Conservation (phyloP, 2,888 invertebrate genomes). For the Pharmacophagus antenor region DNA sequence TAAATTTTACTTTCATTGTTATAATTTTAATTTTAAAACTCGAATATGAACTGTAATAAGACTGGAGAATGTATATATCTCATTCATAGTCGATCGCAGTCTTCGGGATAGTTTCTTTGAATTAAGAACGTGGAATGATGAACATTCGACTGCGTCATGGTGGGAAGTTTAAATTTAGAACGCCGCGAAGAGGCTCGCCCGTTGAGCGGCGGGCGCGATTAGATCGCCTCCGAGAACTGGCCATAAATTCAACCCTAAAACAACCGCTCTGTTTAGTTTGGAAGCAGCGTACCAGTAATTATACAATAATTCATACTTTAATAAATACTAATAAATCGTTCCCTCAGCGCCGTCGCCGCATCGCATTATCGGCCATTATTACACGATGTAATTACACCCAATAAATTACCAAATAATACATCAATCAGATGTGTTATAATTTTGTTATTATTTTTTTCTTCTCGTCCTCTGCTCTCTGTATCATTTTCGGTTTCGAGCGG, state of each 20-base stretch:
- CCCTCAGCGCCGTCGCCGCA: conserved; percentile 57
- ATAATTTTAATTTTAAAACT: no score
- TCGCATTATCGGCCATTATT: conserved; percentile 76
- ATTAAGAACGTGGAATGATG: neutral
- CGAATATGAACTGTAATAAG: no score
- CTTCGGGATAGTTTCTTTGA: neutral
- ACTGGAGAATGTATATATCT: no score
- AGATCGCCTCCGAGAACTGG: conserved; percentile 69
- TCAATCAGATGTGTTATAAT: conserved; percentile 81
- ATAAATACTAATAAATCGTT: conserved; percentile 80
- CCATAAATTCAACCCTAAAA: conserved; percentile 76
- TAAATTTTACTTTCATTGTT: no score
- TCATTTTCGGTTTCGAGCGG: conserved; percentile 55
- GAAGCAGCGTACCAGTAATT: conserved; percentile 76
- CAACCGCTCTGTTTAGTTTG: conserved; percentile 77
- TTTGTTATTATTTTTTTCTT: conserved; percentile 66
- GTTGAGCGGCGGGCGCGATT: conserved; percentile 48
- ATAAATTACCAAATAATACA: conserved; percentile 81
- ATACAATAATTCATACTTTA: conserved; percentile 81
- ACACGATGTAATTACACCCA: conserved; percentile 79
- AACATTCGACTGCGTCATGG: conserved; percentile 4
- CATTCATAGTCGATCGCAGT: neutral
- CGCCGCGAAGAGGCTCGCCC: neutral
- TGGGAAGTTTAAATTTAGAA: conserved; percentile 14
- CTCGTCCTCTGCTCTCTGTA: conserved; percentile 35